These are phyloP conservation scores for Pterophyllum scalare DNA, from an alignment of 2,113 vertebrate species.

Conservation along the genomic window DNA sequence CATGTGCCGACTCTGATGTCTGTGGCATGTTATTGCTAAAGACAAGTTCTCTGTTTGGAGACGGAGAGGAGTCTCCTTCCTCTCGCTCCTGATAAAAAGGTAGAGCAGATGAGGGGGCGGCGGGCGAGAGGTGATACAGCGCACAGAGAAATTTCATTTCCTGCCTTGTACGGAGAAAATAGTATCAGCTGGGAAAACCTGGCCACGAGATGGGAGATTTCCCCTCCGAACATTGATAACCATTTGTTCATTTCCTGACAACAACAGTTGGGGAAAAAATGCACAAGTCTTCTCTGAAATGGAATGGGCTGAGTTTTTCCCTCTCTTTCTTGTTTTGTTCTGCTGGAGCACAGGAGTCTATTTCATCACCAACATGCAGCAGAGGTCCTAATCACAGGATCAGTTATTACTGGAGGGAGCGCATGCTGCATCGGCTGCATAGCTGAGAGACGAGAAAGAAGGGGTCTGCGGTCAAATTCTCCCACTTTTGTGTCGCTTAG, in stretches of 20 bases:
- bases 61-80: constrained; percentile 50
- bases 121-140: constrained; percentile 52
- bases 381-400: constrained; percentile 91
- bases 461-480: constrained; percentile 86
- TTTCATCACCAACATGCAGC: constrained; percentile 86
- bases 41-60: constrained; percentile 69
- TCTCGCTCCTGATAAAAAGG: constrained; percentile 82
- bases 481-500: constrained; percentile 92
- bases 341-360: constrained; percentile 83
- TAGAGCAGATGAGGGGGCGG: constrained; percentile 45
- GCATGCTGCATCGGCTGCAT: constrained; percentile 73
- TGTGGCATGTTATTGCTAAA: constrained; percentile 67
- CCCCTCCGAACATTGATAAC: constrained; percentile 93
- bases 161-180: constrained; percentile 90
- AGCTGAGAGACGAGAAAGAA: constrained; percentile 54
- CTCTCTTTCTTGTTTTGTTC: constrained; percentile 60
- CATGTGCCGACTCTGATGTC: constrained; percentile 57
- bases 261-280: constrained; percentile 88
- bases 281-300: constrained; percentile 86
- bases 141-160: constrained; percentile 92
- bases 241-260: constrained; percentile 99
- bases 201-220: constrained; percentile 91
- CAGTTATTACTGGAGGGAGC: constrained; percentile 88
- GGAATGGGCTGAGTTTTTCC: constrained; percentile 86
- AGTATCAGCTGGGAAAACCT: constrained; percentile 94